phyloP scores from a whole-genome alignment of 2,888 invertebrate species.

The Diplolepis rosae region DNA sequence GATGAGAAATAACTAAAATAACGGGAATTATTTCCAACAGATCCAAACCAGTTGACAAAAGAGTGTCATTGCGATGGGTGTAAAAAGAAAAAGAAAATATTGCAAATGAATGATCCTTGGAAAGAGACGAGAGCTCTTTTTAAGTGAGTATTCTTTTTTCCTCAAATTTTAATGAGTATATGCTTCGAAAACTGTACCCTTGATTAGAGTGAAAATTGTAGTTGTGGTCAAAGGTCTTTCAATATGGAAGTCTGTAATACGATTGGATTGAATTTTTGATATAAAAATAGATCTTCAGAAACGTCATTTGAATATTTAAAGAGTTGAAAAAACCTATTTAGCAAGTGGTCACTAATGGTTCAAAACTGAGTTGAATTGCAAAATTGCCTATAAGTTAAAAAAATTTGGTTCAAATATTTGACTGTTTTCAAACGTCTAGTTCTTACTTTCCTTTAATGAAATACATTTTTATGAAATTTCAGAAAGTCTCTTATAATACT shows the following conservation, averaged over 20 bases:
- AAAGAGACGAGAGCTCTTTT: constrained; percentile 86
- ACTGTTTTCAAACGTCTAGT: too few relatives aligned
- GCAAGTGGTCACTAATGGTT: too few relatives aligned
- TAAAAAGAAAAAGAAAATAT: constrained; percentile 85
- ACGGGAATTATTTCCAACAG: too few relatives aligned
- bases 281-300: background rate
- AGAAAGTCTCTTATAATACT: constrained; percentile 85
- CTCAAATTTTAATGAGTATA: background rate
- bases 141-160: constrained; percentile 72
- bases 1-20: too few relatives aligned
- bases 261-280: background rate
- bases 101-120: constrained; percentile 92
- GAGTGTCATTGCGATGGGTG: constrained; percentile 94
- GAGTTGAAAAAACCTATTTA: too few relatives aligned
- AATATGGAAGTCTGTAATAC: background rate
- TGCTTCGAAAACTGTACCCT: background rate
- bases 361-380: too few relatives aligned
- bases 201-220: background rate
- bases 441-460: too few relatives aligned
- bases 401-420: too few relatives aligned
- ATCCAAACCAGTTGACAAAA: constrained; percentile 84
- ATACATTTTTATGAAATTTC: too few relatives aligned
- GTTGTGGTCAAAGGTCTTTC: background rate
- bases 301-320: background rate
- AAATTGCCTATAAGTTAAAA: too few relatives aligned